Evolutionary conservation across 2,113 vertebrate species (phyloP).

Genomic region (Cheirogaleus medius): DNA sequence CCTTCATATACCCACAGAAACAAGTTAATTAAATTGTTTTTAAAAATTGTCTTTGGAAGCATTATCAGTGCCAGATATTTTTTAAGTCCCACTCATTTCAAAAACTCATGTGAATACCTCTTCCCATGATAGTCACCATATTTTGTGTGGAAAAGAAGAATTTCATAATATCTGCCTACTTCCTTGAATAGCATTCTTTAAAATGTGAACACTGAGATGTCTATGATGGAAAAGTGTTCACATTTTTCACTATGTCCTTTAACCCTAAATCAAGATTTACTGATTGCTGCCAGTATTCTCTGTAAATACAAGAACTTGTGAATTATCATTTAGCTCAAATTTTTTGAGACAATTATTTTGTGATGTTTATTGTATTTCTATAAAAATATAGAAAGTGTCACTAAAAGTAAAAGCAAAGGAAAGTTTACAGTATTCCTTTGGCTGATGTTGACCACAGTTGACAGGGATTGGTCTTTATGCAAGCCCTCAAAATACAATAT

Average conservation of each 20-base stretch:
- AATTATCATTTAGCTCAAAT: neutral
- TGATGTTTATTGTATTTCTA: neutral
- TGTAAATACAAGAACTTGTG: neutral
- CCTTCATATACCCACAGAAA: neutral
- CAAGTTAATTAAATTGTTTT: neutral
- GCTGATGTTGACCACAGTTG: neutral
- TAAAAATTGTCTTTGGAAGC: neutral
- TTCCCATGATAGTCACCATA: too few relatives aligned
- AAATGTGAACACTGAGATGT: neutral
- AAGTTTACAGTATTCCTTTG: neutral
- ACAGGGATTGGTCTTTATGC: neutral
- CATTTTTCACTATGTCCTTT: neutral
- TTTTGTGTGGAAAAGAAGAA: neutral
- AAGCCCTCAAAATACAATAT: neutral
- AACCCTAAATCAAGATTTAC: neutral
- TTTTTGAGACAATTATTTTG: neutral
- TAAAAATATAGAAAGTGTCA: neutral
- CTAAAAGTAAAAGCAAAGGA: neutral
- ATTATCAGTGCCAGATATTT: neutral
- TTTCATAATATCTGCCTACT: neutral
- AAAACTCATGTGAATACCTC: neutral
- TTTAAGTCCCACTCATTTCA: neutral
- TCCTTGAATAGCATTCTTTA: neutral
- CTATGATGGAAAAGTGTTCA: neutral
- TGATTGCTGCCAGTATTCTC: neutral